Evolutionary conservation across 2,888 invertebrate species (phyloP).

Genomic region (Prosopocoilus inquinatus): DNA sequence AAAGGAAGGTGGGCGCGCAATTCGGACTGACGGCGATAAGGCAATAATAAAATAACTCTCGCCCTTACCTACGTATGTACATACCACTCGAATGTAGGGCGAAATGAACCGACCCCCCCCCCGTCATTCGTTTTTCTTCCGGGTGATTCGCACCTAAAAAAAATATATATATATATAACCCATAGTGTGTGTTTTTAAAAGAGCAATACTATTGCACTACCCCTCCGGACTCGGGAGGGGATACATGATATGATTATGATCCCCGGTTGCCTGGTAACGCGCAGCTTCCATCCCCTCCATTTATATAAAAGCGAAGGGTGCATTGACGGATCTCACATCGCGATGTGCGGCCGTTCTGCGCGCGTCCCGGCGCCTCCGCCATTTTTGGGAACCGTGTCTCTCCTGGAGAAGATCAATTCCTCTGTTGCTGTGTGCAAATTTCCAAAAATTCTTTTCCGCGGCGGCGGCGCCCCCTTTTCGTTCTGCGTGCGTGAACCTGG

Average conservation of each 20-base stretch:
- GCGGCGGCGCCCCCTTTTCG: too few species aligned
- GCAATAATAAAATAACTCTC: too few species aligned
- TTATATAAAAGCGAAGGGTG: slow-evolving; percentile 45
- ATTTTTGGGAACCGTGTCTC: slow-evolving; percentile 10
- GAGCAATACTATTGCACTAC: slow-evolving; percentile 25
- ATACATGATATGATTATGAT: slow-evolving; percentile 52
- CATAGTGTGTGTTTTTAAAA: slow-evolving; percentile 18
- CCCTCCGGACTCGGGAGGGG: slow-evolving; percentile 30
- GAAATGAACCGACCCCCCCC: slow-evolving; percentile 5
- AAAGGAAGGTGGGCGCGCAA: not conserved
- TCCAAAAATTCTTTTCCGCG: too few species aligned
- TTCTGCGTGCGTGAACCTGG: too few species aligned
- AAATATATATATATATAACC: too few species aligned
- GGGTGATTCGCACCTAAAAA: slow-evolving; percentile 1
- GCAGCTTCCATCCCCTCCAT: slow-evolving; percentile 48
- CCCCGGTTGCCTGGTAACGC: slow-evolving; percentile 49
- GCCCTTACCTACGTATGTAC: too few species aligned
- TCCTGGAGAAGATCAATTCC: not conserved
- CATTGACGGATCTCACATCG: slow-evolving; percentile 42
- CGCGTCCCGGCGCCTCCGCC: slow-evolving; percentile 28
- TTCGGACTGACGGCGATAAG: not conserved
- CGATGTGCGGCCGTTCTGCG: slow-evolving; percentile 28
- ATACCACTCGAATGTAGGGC: not conserved
- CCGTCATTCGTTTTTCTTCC: not conserved
- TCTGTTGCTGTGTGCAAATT: too few species aligned